Evolutionary conservation across 37 sponge, comb jelly and placozoan species (phyloP).

Genomic region (Cliona cf. orientalis): DNA sequence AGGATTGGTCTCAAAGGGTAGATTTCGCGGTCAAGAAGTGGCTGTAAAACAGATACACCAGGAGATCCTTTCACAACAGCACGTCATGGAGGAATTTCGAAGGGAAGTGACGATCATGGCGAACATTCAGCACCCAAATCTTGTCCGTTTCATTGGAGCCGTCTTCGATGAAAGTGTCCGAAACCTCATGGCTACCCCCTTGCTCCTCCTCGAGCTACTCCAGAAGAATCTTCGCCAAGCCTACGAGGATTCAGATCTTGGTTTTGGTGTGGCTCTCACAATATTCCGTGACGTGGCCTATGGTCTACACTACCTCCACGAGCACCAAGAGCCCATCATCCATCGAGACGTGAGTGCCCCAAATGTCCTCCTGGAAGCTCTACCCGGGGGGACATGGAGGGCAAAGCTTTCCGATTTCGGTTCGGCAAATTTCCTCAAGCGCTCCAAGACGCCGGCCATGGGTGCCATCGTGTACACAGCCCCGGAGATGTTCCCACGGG

Average conservation of each 20-base stretch:
- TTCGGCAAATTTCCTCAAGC: slow-evolving; percentile 62
- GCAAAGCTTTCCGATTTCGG: slow-evolving; percentile 84
- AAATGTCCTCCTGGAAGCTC: slow-evolving; percentile 65
- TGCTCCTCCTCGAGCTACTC: neutral
- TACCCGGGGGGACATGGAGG: slow-evolving; percentile 17
- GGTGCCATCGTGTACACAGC: slow-evolving; percentile 68
- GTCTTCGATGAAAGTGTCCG: slow-evolving; percentile 31
- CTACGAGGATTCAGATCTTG: neutral
- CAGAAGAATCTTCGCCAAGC: neutral
- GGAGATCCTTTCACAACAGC: slow-evolving; percentile 2
- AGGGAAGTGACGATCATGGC: slow-evolving; percentile 73
- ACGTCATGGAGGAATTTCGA: neutral
- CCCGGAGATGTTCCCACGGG: slow-evolving; percentile 54
- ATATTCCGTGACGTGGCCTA: slow-evolving; percentile 57
- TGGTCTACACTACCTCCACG: slow-evolving; percentile 78
- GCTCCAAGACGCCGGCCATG: slow-evolving; percentile 30
- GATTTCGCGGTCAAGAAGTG: slow-evolving; percentile 2
- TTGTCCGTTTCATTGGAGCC: slow-evolving; percentile 69
- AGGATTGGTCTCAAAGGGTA: slow-evolving; percentile 53
- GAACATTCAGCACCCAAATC: slow-evolving; percentile 70
- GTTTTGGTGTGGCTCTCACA: neutral
- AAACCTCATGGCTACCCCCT: neutral
- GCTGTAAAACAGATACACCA: slow-evolving; percentile 16
- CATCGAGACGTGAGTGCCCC: slow-evolving; percentile 84
- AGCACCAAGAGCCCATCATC: slow-evolving; percentile 63